These are phyloP conservation scores for Hydractinia echinata DNA, from an alignment of 30 jellyfish, hydroid and myxozoan genomes.

Conservation along the genomic window DNA sequence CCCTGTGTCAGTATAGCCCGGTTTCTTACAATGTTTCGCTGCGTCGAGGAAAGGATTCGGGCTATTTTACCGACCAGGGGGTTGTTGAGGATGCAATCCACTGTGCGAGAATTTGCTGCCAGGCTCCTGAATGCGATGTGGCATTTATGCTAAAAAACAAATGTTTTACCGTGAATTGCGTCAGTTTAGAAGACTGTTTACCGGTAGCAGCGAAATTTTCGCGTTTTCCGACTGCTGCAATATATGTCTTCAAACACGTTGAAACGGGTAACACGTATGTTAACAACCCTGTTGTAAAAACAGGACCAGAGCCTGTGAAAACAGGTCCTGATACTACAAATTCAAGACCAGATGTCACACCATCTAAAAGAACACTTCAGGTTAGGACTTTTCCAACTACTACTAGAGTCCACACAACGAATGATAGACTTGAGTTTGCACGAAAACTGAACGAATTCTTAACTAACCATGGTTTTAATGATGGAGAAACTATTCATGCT, in stretches of 20 bases:
- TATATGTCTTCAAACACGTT: constrained; percentile 24
- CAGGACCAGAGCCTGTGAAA: too few species aligned
- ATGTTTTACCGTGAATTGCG: constrained; percentile 84
- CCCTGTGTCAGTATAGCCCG: constrained; percentile 99
- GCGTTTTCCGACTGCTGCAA: constrained; percentile 47
- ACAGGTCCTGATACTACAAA: too few species aligned
- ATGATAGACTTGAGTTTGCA: too few species aligned
- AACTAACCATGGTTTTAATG: too few species aligned
- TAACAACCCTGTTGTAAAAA: neutral
- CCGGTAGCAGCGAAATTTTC: constrained; percentile 45
- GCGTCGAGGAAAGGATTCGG: constrained; percentile 99
- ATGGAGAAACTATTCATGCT: too few species aligned
- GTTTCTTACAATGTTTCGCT: constrained; percentile 99
- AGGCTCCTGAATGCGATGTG: constrained; percentile 84
- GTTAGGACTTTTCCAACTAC: too few species aligned
- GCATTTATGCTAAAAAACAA: constrained; percentile 93
- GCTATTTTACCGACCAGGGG: constrained; percentile 97
- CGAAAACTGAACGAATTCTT: too few species aligned
- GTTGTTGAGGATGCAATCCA: constrained; percentile 52
- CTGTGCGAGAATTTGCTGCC: constrained; percentile 85
- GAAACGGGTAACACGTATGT: neutral
- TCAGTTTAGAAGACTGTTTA: constrained; percentile 51
- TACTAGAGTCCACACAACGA: too few species aligned
- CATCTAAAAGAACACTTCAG: too few species aligned
- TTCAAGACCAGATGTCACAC: too few species aligned